Conservation (phyloP, 2,797 vertebrate species). For the Echiichthys vipera region DNA sequence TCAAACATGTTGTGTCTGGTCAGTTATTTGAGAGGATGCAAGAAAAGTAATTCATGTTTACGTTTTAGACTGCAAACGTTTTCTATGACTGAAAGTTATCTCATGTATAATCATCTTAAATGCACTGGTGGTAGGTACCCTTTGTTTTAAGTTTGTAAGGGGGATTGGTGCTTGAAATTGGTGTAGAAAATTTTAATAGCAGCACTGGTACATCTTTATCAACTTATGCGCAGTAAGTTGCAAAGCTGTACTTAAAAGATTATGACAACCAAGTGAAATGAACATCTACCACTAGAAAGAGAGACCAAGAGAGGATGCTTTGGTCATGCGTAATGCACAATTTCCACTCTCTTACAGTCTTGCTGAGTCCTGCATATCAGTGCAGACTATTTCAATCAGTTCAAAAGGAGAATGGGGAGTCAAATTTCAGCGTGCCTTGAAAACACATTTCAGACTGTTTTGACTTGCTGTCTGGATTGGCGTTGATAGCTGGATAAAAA, state of each 20-base stretch:
- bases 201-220: neutral
- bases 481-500: conserved; percentile 34
- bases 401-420: conserved; percentile 10
- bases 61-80: neutral
- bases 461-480: conserved; percentile 30
- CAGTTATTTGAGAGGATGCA: neutral
- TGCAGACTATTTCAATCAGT: conserved; percentile 18
- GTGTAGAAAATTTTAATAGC: neutral
- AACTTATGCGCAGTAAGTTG: too few species aligned
- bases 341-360: conserved; percentile 22
- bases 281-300: neutral
- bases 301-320: conserved; percentile 3
- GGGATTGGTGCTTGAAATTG: neutral
- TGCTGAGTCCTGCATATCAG: conserved; percentile 21
- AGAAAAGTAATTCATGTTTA: neutral
- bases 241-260: neutral
- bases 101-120: neutral
- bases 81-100: neutral
- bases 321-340: neutral
- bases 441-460: conserved; percentile 41
- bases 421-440: conserved; percentile 13
- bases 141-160: neutral
- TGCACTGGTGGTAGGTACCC: neutral
- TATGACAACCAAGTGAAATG: neutral
- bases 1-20: neutral